Evolutionary conservation across 2,888 invertebrate species (phyloP), one percentile per base, ranked within the genome.

Genomic region (Disparrhopalites patrizii): DNA sequence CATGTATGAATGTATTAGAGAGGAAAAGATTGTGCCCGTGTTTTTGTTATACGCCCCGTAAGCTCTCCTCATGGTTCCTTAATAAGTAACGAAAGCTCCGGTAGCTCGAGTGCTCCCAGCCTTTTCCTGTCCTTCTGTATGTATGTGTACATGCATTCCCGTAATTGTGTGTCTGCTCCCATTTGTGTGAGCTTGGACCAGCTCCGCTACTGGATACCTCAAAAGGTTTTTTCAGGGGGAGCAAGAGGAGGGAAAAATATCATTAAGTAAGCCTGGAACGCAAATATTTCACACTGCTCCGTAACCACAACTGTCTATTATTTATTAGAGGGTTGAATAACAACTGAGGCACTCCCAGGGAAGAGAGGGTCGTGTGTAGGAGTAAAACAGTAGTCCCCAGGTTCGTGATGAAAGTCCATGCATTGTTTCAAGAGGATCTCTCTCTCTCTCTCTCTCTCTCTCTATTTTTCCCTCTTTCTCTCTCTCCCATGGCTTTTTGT

Each of bases 261-360:
- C 43, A 43, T 43, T 43, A 43, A n/a, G 43, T 43, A 43, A 43
- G n/a, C 43, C 15, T 5, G 43, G n/a, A 43, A 43, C 43, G n/a
- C 43, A 43, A 43, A 15, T 43, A 43, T 43, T 43, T 43, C 43
- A 43, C 43, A 43, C 43, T 43, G 8, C 20, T 43, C 43, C 15
- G 8, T 43, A 43, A n/a, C 43, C 43, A 43, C 5, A 43, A 43
- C 43, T 43, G 20, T 43, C 43, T 43, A 43, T 43, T 43, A 43
- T 43, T 43, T 43, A 43, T 43, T 43, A 43, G 43, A 4, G 5
- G n/a, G n/a, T n/a, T 15, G 43, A 43, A 43, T 20, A 43, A 15
- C n/a, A 5, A 15, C 43, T 43, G 43, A 15, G n/a, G 20, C 5
- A 4, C 43, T 4, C n/a, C n/a, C n/a, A n/a, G n/a, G n/a, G n/a